A percentile compares a stretch with the other conserved stretches of the same genome.
These are phyloP conservation scores for Tenualosa thibaudeaui DNA, from an alignment of 2,797 vertebrate species.

Conservation along the genomic window DNA sequence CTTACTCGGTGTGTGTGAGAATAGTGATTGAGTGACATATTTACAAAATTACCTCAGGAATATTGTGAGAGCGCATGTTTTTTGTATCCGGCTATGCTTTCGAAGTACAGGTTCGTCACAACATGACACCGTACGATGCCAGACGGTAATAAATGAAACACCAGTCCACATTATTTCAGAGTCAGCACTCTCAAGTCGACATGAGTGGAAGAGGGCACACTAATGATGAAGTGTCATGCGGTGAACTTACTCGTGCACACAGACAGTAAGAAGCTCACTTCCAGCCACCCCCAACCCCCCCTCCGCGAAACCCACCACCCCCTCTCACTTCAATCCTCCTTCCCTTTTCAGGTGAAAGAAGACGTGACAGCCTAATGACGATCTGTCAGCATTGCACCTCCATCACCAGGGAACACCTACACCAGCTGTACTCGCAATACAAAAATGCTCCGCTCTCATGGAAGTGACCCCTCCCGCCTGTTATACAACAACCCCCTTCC, in stretches of 20 bases:
- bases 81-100: not conserved
- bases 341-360: not conserved
- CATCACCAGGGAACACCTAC: not conserved
- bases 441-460: not conserved
- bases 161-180: not conserved
- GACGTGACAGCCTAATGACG: not conserved
- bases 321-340: not conserved
- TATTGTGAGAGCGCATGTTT: not conserved
- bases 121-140: not conserved
- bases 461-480: not conserved
- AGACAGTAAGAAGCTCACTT: not conserved
- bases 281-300: too few species aligned
- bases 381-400: not conserved
- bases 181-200: not conserved
- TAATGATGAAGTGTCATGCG: conserved; percentile 10
- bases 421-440: not conserved
- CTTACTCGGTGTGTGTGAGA: not conserved
- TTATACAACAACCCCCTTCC: too few species aligned
- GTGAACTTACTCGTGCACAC: not conserved
- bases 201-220: not conserved
- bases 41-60: not conserved
- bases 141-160: not conserved
- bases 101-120: not conserved
- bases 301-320: too few species aligned
- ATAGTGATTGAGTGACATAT: not conserved